A percentile compares a stretch with the other conserved stretches of the same genome.
phyloP scores from a whole-genome alignment of 2,888 invertebrate species.

The Tenthredo amoena region DNA sequence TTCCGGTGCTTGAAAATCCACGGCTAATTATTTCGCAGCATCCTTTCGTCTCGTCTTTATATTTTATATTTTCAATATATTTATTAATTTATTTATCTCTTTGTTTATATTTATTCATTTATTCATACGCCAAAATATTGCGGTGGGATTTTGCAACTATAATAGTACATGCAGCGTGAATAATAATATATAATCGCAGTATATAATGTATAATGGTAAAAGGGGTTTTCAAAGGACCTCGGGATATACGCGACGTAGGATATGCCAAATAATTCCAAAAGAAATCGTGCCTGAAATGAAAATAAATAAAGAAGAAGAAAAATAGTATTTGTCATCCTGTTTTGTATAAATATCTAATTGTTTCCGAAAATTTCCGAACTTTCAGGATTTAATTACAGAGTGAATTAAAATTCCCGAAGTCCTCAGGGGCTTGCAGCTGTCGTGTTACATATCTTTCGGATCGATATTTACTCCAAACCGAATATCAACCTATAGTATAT shows the following conservation, averaged over 20 bases:
- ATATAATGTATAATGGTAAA: neutral
- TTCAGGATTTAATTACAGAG: neutral
- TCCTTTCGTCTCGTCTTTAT: neutral
- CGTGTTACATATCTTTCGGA: neutral
- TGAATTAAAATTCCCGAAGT: neutral
- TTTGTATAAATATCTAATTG: neutral
- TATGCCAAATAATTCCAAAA: no score
- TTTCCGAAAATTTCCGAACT: neutral
- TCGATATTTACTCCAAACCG: neutral
- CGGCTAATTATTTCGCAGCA: neutral
- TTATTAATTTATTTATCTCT: neutral
- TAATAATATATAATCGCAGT: conserved; percentile 11
- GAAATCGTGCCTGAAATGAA: neutral
- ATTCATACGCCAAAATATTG: conserved; percentile 7
- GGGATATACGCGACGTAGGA: no score
- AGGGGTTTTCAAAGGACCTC: neutral
- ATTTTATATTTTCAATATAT: neutral
- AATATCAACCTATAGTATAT: neutral
- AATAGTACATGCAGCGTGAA: conserved; percentile 18
- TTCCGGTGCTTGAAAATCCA: neutral
- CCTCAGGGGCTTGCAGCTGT: neutral
- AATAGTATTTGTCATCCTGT: neutral
- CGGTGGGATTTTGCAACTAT: neutral
- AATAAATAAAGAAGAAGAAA: neutral
- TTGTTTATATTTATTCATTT: neutral